Percentiles rank a stretch among this genome's conserved stretches.
Evolutionary conservation across 23 tunicate species (phyloP).

Genomic region (Trididemnum nubilum): DNA sequence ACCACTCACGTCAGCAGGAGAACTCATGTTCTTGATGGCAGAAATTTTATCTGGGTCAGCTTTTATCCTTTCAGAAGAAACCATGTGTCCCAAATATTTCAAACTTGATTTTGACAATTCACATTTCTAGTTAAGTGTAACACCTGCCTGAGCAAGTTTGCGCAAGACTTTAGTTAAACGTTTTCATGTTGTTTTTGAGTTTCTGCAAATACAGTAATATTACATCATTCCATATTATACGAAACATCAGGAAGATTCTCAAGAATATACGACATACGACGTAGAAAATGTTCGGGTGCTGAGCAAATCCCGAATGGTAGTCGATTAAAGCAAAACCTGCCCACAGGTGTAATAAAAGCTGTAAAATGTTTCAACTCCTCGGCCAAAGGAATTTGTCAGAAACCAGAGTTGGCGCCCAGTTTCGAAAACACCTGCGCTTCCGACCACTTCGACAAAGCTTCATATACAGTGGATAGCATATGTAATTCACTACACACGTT

Average conservation of each 20-base stretch:
- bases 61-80: slow-evolving; percentile 11
- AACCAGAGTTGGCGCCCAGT: slow-evolving; percentile 57
- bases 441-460: slow-evolving; percentile 28
- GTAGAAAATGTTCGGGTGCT: slow-evolving; percentile 54
- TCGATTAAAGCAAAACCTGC: slow-evolving; percentile 48
- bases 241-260: slow-evolving; percentile 3
- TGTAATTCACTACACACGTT: slow-evolving; percentile 26
- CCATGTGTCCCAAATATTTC: slow-evolving; percentile 23
- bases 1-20: neutral
- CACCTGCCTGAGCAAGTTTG: slow-evolving; percentile 12
- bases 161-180: slow-evolving; percentile 6
- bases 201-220: slow-evolving; percentile 12
- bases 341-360: slow-evolving; percentile 31
- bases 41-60: too few species aligned
- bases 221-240: slow-evolving; percentile 19
- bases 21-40: neutral
- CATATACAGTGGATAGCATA: slow-evolving; percentile 47
- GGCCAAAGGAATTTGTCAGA: slow-evolving; percentile 53
- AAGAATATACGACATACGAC: slow-evolving; percentile 26
- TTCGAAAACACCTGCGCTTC: slow-evolving; percentile 38
- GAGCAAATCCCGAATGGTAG: slow-evolving; percentile 39
- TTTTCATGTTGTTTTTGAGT: slow-evolving; percentile 20
- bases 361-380: slow-evolving; percentile 20
- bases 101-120: slow-evolving; percentile 16
- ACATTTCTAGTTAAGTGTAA: slow-evolving; percentile 23